Evolutionary conservation across 1,140 invertebrate species (phyloP).

Genomic region (Whitmania pigra): DNA sequence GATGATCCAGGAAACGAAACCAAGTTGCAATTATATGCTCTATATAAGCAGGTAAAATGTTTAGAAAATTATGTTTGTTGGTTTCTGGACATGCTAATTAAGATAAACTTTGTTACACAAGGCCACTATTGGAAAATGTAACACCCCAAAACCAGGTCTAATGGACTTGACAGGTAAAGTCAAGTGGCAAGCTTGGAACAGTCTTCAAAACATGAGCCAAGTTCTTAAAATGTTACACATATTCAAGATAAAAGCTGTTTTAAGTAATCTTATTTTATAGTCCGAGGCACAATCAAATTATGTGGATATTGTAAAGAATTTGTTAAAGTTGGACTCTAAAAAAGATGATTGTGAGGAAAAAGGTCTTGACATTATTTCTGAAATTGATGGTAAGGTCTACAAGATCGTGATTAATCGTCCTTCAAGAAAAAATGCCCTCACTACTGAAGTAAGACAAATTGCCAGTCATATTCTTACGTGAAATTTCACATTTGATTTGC

Average conservation of each 20-base stretch:
- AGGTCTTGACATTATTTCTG: constrained; percentile 28
- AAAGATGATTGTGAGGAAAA: constrained; percentile 29
- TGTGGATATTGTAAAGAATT: background rate
- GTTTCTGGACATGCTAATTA: too few species aligned
- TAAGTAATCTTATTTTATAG: background rate
- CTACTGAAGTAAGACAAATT: constrained; percentile 39
- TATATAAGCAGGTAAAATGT: constrained; percentile 48
- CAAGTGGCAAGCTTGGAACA: constrained; percentile 54
- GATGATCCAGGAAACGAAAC: constrained; percentile 47
- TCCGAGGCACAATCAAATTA: background rate
- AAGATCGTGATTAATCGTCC: constrained; percentile 53
- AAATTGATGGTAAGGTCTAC: constrained; percentile 45
- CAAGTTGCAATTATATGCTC: constrained; percentile 50
- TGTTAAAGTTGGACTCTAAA: background rate
- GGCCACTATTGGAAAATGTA: constrained; percentile 48
- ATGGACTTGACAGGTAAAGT: constrained; percentile 52
- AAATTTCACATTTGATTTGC: constrained; percentile 18
- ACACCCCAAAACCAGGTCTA: constrained; percentile 48
- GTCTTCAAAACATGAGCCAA: constrained; percentile 42
- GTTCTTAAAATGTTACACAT: constrained; percentile 28
- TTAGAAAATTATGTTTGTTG: background rate
- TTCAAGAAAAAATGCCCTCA: constrained; percentile 64
- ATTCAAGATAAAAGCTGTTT: background rate
- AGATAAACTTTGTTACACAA: constrained; percentile 27
- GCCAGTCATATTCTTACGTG: background rate